Percentiles rank a stretch among this genome's conserved stretches.
Conservation (phyloP, 2,888 invertebrate species). For the Caenorhabditis doughertyi region DNA sequence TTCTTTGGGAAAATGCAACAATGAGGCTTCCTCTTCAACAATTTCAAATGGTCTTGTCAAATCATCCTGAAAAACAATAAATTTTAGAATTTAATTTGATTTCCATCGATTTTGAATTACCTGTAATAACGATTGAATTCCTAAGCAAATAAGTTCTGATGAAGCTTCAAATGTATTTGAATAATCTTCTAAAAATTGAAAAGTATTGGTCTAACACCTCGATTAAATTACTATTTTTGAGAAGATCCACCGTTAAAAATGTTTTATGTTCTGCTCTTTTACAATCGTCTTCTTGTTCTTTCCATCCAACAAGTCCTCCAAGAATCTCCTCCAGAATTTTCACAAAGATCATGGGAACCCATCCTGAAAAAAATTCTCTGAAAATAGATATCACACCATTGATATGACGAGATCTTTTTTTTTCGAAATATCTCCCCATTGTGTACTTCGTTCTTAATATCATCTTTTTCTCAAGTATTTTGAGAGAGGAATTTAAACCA, state of each 20-base stretch:
- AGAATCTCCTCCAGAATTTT: slow-evolving; percentile 26
- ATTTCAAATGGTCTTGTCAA: slow-evolving; percentile 57
- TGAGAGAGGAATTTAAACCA: slow-evolving; percentile 15
- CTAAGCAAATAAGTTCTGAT: slow-evolving; percentile 27
- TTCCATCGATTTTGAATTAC: slow-evolving; percentile 26
- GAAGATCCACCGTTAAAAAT: slow-evolving; percentile 25
- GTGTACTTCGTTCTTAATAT: slow-evolving; percentile 40
- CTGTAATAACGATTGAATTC: slow-evolving; percentile 64
- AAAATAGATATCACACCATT: slow-evolving; percentile 6
- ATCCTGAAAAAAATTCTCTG: slow-evolving; percentile 23
- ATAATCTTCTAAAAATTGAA: slow-evolving; percentile 7
- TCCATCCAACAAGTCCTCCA: slow-evolving; percentile 23
- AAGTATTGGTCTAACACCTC: too few species aligned
- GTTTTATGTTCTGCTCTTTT: slow-evolving; percentile 8
- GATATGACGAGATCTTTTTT: slow-evolving; percentile 9
- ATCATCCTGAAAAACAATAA: slow-evolving; percentile 63
- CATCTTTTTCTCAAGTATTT: slow-evolving; percentile 25
- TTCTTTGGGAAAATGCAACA: slow-evolving; percentile 18
- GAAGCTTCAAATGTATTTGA: slow-evolving; percentile 40
- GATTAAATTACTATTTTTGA: slow-evolving; percentile 24
- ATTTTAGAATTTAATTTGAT: not conserved
- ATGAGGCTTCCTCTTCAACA: slow-evolving; percentile 12
- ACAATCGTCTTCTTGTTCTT: not conserved
- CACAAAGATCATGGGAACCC: slow-evolving; percentile 22
- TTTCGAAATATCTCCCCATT: slow-evolving; percentile 3